A percentile compares a stretch with the other conserved stretches of the same genome.
Conservation (phyloP, 1,140 invertebrate species). For the Drosophila ohnishii region DNA sequence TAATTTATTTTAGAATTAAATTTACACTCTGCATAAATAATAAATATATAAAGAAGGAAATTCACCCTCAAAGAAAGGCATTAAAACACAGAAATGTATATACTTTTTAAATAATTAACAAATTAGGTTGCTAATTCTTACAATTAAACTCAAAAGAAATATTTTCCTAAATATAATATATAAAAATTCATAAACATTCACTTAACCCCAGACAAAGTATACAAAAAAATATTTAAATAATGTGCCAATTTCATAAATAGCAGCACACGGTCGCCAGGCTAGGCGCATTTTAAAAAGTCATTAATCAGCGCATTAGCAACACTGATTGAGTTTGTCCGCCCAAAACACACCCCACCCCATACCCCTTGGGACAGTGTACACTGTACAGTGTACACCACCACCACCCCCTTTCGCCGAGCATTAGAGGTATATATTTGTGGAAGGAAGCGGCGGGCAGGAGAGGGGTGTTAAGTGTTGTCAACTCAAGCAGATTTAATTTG, state of each 20-base stretch:
- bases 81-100: too few species aligned
- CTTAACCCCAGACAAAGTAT: neutral
- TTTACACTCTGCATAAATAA: too few species aligned
- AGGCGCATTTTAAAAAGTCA: constrained; percentile 71
- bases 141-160: neutral
- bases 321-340: constrained; percentile 64
- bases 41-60: too few species aligned
- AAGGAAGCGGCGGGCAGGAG: neutral
- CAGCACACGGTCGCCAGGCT: constrained; percentile 21
- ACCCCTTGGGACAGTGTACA: neutral
- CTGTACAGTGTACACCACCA: neutral
- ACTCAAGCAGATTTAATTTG: constrained; percentile 82
- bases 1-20: neutral
- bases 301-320: constrained; percentile 79
- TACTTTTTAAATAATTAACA: too few species aligned
- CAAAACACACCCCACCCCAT: neutral
- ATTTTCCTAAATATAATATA: neutral
- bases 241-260: constrained; percentile 14
- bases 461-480: constrained; percentile 76
- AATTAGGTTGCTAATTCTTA: too few species aligned
- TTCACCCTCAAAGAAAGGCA: too few species aligned
- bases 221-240: constrained; percentile 11
- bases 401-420: neutral
- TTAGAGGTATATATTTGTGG: neutral
- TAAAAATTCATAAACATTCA: neutral